phyloP scores from a whole-genome alignment of 23 tunicate species.

The Phallusia fumigata region DNA sequence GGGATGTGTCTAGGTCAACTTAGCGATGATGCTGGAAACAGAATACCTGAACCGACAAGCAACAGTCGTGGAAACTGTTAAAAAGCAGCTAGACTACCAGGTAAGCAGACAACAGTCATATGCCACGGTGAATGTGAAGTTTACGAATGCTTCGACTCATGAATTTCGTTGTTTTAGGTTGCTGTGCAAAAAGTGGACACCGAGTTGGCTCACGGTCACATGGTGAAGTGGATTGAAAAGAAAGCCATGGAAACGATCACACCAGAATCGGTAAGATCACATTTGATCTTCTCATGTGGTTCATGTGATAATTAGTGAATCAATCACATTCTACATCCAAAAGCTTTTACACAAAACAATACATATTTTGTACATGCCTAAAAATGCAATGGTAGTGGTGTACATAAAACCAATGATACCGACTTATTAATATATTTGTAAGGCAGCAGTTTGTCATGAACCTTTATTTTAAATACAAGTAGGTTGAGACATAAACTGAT shows the following conservation, averaged over 20 bases:
- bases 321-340: too few species aligned
- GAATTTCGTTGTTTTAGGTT: too few species aligned
- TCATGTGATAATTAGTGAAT: too few species aligned
- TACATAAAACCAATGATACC: too few species aligned
- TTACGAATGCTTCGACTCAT: too few species aligned
- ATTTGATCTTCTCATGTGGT: too few species aligned
- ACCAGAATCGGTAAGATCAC: constrained; percentile 60
- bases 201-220: constrained; percentile 76
- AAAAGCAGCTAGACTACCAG: constrained; percentile 81
- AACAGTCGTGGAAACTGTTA: constrained; percentile 69
- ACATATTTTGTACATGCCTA: too few species aligned
- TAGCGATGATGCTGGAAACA: constrained; percentile 94
- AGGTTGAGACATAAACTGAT: background rate
- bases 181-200: constrained; percentile 83
- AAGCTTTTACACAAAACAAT: too few species aligned
- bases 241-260: constrained; percentile 88
- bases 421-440: too few species aligned
- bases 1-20: constrained; percentile 39
- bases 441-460: background rate
- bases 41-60: constrained; percentile 76
- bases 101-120: constrained; percentile 15
- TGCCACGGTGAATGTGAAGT: background rate
- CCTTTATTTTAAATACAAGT: background rate
- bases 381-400: too few species aligned
- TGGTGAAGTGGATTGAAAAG: constrained; percentile 96